Base-by-base conservation (phyloP, 2,888 invertebrate species). In the Athripsodes cinereus region DNA sequence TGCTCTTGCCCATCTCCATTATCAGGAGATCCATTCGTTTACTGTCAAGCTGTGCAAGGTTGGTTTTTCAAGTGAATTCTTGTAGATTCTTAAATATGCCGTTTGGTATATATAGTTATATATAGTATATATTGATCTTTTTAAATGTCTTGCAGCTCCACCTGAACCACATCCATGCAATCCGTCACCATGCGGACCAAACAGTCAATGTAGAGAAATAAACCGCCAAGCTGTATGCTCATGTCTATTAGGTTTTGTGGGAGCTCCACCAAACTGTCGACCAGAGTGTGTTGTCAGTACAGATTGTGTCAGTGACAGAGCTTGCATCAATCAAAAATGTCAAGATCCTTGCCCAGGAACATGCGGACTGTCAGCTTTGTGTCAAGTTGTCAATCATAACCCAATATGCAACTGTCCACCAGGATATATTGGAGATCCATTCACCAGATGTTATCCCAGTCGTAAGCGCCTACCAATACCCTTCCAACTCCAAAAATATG, bases 261-360 rank as follows among this genome's bases (percentile, higher is more conserved):
- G 91, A 18, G 81, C 83, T 66, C 90, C 91, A 20, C 87, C 86
- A 58, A 84, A 84, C 13, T 90, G 90, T 69, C 78, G 89, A 65
- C 90, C 90, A 8, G 89, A 90, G 72, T 92, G 91, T 69, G 83
- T 86, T 21, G 79, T 86, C 26, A 90, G 87, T 66, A 83, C 87
- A 1, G 91, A 92, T 70, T 92, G 92, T 70, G 69, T 84, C 2
- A 74, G 78, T 19, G 82, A 86, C 65, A 83, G 82, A 68, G 87
- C 91, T 2, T 92, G 92, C 67, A 74, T 88, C 8, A 84, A 86
- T 68, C 84, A 85, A 65, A 89, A 88, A 73, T 93, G 93, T 69
- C 69, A 75, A 22, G 82, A 91, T 70, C 92, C 92, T 31, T 92
- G 92, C 65, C 81, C 83, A 26, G 84, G 82, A 59, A 83, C 83